Evolutionary conservation across 37 sponge, comb jelly and placozoan genomes (phyloP).

Genomic region (Spongilla lacustris): DNA sequence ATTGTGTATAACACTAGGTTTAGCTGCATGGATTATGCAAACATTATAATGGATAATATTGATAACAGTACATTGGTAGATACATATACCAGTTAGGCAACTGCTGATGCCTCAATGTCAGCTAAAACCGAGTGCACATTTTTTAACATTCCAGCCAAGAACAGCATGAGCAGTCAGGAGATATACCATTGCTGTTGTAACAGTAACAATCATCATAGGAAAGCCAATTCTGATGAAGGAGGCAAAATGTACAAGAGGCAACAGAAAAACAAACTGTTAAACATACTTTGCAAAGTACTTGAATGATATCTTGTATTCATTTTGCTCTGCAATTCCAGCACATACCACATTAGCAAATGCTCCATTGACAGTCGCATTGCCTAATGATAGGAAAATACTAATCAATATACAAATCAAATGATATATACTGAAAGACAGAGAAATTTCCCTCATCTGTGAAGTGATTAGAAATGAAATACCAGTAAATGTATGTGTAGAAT

Average conservation of each 20-base stretch:
- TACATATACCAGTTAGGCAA: too few species aligned
- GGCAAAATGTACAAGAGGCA: background rate
- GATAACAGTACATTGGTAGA: too few species aligned
- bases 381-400: constrained; percentile 3
- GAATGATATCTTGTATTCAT: constrained; percentile 92
- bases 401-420: too few species aligned
- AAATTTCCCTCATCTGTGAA: too few species aligned
- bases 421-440: too few species aligned
- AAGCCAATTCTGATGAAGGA: constrained; percentile 80
- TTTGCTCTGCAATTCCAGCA: constrained; percentile 98
- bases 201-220: constrained; percentile 95
- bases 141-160: constrained; percentile 68
- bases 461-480: too few species aligned
- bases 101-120: too few species aligned
- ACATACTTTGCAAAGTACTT: constrained; percentile 79
- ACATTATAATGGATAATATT: too few species aligned
- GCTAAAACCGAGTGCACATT: too few species aligned
- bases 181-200: constrained; percentile 76
- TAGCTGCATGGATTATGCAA: too few species aligned
- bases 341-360: constrained; percentile 99
- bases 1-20: too few species aligned
- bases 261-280: background rate
- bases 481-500: too few species aligned
- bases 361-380: constrained; percentile 97
- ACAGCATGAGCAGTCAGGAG: constrained; percentile 84